Percentiles rank a stretch among this genome's conserved stretches.
Evolutionary conservation across 2,797 vertebrate species (phyloP).

Genomic region (Euthynnus affinis): DNA sequence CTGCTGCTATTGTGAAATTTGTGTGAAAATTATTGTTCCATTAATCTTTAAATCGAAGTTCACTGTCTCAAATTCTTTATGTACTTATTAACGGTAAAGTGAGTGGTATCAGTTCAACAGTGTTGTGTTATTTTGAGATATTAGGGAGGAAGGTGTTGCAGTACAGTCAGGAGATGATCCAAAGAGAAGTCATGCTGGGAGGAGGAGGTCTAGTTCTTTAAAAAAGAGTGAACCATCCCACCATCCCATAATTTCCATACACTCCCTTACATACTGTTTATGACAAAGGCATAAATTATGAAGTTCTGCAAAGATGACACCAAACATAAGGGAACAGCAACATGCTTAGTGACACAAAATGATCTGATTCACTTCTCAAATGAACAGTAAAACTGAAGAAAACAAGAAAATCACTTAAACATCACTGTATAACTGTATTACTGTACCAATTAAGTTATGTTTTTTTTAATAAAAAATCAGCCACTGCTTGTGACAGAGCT

Average conservation of each 20-base stretch:
- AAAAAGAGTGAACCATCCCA: background rate
- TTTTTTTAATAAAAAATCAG: background rate
- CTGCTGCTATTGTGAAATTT: background rate
- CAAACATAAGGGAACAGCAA: background rate
- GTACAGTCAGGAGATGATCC: background rate
- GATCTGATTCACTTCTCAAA: background rate
- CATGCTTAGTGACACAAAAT: background rate
- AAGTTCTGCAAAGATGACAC: background rate
- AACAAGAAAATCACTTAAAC: no score
- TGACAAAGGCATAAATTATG: background rate
- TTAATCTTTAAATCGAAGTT: background rate
- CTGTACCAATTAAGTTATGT: background rate
- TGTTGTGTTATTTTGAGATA: background rate
- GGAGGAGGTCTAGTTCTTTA: background rate
- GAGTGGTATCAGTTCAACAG: background rate
- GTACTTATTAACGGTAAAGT: background rate
- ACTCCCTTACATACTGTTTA: constrained; percentile 13
- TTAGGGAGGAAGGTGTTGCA: background rate
- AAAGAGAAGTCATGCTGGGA: background rate
- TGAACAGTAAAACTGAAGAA: background rate
- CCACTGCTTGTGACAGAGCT: constrained; percentile 13
- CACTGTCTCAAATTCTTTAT: background rate
- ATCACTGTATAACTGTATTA: background rate
- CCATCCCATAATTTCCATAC: background rate
- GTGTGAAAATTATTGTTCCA: background rate